phyloP scores from a whole-genome alignment of 2,113 vertebrate genomes.

The Phalacrocorax aristotelis region DNA sequence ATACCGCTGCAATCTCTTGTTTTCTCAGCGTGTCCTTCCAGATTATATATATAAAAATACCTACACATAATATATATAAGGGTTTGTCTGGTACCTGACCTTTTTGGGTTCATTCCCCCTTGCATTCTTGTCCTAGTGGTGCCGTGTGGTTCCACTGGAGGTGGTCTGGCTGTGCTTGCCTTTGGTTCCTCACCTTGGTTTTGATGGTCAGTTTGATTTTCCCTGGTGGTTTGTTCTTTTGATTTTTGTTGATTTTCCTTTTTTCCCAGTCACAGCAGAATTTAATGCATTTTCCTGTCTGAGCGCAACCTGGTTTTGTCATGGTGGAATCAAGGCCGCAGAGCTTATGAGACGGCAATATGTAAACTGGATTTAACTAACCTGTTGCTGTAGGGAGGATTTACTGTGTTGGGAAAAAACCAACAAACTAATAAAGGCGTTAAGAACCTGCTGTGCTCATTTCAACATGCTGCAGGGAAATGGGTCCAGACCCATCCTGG shows the following conservation, averaged over 20 bases:
- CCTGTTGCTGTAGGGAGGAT: conserved; percentile 68
- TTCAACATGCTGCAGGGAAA: neutral
- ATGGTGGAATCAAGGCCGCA: conserved; percentile 14
- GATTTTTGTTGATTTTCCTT: neutral
- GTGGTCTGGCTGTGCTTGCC: conserved; percentile 32
- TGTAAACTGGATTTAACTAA: conserved; percentile 63
- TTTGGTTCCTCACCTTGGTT: neutral
- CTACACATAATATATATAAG: conserved; percentile 70
- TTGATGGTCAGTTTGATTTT: conserved; percentile 11
- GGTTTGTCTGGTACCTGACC: neutral
- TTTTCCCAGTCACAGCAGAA: neutral
- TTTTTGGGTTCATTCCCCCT: neutral
- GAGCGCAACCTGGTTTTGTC: conserved; percentile 66
- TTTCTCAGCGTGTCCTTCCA: conserved; percentile 69
- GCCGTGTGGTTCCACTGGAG: conserved; percentile 57
- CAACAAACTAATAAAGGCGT: conserved; percentile 72
- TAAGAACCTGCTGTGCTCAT: conserved; percentile 42
- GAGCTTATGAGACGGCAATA: conserved; percentile 50
- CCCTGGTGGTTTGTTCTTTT: conserved; percentile 18
- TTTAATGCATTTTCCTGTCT: conserved; percentile 13
- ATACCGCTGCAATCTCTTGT: conserved; percentile 42
- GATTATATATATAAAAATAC: conserved; percentile 75
- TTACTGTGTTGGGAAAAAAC: conserved; percentile 68
- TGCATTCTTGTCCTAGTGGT: conserved; percentile 45
- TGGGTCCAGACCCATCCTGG: neutral